Base-by-base conservation (phyloP, 2,888 invertebrate genomes). In the Macropis europaea region DNA sequence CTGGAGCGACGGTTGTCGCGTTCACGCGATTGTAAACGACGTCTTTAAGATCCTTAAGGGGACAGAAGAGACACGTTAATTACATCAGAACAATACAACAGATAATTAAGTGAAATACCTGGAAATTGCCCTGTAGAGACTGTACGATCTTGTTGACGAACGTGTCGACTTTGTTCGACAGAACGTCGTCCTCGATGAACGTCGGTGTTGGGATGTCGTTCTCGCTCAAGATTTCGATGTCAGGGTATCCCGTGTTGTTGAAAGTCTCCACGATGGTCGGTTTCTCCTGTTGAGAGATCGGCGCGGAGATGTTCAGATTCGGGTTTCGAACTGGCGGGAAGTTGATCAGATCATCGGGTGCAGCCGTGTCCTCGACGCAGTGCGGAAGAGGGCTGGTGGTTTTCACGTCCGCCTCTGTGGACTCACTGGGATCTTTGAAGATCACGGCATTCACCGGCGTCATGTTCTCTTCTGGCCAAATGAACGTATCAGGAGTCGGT, bases 241-340 rank as follows among this genome's bases (percentile, higher is more conserved):
- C 79, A 0, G 87, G 85, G 32, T 84, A 87, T 2, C 74, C 64
- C 22, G 91, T 92, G 3, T 91, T 90, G 47, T 92, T 92, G 52
- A 87, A 92, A 0, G 91, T 78, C 0, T 90, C 91, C 0, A 88
- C 83, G 11, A 88, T 70, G 0, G 88, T 89, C 3, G 89, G 89
- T 38, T 89, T 90, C 26, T 90, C 90, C 28, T 90, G 89, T 50
- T 90, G 90, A 6, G 92, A 89, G 22, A 92, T 91, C 0, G 92
- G 91, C 0, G 92, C 91, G 0, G 95, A 94, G 81, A 94, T 93
- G 73, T 96, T 96, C 0, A 96, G 90, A 90, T 96, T 94, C 0
- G 96, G 96, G 88, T 96, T 96, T 47, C 96, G 92, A 0, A 96
- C 96, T 0, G 96, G 96, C 13, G 96, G 96, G 90, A 97, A 97